Base-by-base conservation (phyloP, 2,888 invertebrate genomes). In the Neoitamus cyanurus region DNA sequence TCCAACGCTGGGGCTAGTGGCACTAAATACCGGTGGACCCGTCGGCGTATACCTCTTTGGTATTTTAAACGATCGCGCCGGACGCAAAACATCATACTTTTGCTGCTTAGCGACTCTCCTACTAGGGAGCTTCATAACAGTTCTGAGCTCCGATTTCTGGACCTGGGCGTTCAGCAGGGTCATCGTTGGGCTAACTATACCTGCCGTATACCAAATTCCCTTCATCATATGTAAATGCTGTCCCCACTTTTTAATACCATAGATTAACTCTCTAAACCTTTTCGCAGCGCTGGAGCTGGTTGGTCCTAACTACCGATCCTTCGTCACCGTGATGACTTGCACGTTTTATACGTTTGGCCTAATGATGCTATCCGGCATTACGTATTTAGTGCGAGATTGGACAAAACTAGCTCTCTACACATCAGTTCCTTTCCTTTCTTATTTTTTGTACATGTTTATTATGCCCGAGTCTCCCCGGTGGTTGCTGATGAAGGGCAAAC, bases 161-260 rank as follows among this genome's bases (percentile, higher is more conserved):
- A 93, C 94, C 86, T 98, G 98, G 97, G 94, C 96, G 0, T 92
- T 94, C 2, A 96, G 96, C 88, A 93, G 98, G 86, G 92, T 95
- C 20, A 92, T 97, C 75, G 97, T 97, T n/a, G 98, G 98, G 2
- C 91, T 97, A 5, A 97, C 97, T 0, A 96, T 98, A 88, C 97
- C 98, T 3, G 97, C 97, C 0, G 95, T 98, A 58, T 97, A 98
- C 91, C 97, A 97, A 92, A 97, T 98, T 90, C 98, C 98, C 0
- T 97, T 97, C 90, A 97, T 98, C 85, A 97, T 98, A 89, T 96
- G 98, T 98, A 92, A 94, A 95, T 42, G 1, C 0, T 1, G 4
- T 6, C 42, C 0, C 37, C 4, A 4, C 15, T 5, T n/a, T 42
- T 42, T 6, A 13, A 4, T 2, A 6, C 4, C n/a, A 13, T 36